These are phyloP conservation scores for Cantharis lateralis DNA, from an alignment of 2,888 invertebrate species.

Conservation along the genomic window DNA sequence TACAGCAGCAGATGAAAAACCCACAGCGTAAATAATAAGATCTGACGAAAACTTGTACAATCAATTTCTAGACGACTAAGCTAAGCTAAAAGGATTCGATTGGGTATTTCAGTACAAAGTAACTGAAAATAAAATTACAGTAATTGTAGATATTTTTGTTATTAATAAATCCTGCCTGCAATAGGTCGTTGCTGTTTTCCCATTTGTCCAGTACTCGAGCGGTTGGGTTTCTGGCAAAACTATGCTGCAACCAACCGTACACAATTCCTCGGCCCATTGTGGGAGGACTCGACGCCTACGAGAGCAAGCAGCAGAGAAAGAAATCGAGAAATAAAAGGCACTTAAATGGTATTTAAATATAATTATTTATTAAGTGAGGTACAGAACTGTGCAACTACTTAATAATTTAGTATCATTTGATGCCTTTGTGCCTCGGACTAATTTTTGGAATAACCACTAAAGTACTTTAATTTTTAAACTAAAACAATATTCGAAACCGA, in stretches of 20 bases:
- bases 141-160: slow-evolving; percentile 30
- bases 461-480: slow-evolving; percentile 40
- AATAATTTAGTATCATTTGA: slow-evolving; percentile 4
- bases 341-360: not conserved
- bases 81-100: slow-evolving; percentile 15
- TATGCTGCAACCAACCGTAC: too few relatives aligned
- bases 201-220: not conserved
- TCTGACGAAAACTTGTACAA: not conserved
- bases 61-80: slow-evolving; percentile 1
- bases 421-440: not conserved
- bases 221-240: too few relatives aligned
- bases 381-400: slow-evolving; percentile 12
- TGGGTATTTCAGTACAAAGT: slow-evolving; percentile 1
- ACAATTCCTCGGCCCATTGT: too few relatives aligned
- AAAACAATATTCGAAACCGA: slow-evolving; percentile 52
- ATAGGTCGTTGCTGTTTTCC: not conserved
- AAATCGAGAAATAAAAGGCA: not conserved
- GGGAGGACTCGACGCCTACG: too few relatives aligned
- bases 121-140: slow-evolving; percentile 4
- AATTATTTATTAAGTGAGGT: slow-evolving; percentile 16
- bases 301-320: not conserved
- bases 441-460: not conserved
- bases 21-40: slow-evolving; percentile 7
- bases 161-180: slow-evolving; percentile 28
- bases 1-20: slow-evolving; percentile 56